Conservation (phyloP, 2,797 vertebrate genomes). For the Brachyrhaphis roseni region DNA sequence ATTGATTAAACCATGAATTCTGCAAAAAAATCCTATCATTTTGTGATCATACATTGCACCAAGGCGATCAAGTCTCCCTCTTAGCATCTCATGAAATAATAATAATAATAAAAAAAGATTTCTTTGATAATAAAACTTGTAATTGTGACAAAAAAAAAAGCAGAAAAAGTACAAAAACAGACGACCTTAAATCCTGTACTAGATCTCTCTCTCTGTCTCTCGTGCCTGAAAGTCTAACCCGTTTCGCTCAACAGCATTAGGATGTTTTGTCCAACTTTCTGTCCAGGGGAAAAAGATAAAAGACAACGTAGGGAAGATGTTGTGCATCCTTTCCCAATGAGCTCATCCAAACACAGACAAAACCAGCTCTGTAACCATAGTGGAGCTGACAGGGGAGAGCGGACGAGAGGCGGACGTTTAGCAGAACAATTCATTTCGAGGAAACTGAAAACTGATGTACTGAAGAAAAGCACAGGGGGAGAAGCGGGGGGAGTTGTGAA, state of each 20-base stretch:
- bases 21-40: background rate
- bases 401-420: constrained; percentile 8
- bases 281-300: constrained; percentile 30
- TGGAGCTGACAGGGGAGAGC: constrained; percentile 2
- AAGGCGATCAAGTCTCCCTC: background rate
- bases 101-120: background rate
- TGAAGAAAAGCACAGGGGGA: background rate
- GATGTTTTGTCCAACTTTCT: constrained; percentile 26
- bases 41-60: background rate
- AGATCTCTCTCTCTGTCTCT: background rate
- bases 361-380: constrained; percentile 9
- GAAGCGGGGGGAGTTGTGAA: background rate
- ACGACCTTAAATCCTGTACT: background rate
- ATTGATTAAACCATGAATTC: background rate
- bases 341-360: constrained; percentile 58
- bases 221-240: constrained; percentile 2
- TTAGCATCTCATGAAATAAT: background rate
- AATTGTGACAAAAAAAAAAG: background rate
- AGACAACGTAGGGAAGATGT: constrained; percentile 16
- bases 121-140: background rate
- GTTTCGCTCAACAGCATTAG: constrained; percentile 7
- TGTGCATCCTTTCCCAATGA: constrained; percentile 47
- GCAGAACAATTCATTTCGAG: constrained; percentile 24
- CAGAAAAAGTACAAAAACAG: background rate
- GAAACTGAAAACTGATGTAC: constrained; percentile 17